These are phyloP conservation scores for Ophion ellenae DNA, from an alignment of 2,888 invertebrate species.

Conservation along the genomic window DNA sequence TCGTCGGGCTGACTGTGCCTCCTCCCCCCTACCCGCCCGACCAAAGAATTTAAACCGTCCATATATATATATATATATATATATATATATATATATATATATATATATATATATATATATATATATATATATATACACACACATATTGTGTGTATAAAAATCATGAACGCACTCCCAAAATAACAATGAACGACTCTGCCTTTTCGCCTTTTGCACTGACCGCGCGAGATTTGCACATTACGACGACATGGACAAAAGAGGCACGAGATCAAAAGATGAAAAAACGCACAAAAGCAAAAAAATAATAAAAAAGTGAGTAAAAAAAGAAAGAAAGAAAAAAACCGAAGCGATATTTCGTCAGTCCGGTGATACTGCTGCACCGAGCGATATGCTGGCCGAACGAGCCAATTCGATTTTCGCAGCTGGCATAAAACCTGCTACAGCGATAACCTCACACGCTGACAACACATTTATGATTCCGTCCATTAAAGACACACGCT, in stretches of 20 bases:
- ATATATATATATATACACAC: neutral
- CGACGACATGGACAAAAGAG: neutral
- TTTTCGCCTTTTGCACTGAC: neutral
- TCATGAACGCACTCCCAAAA: slow-evolving; percentile 12
- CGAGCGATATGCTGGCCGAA: neutral
- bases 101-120: neutral
- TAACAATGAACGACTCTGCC: slow-evolving; percentile 27
- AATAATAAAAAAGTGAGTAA: no score
- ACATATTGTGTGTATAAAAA: neutral
- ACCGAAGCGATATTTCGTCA: slow-evolving; percentile 17
- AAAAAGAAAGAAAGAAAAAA: neutral
- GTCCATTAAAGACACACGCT: neutral
- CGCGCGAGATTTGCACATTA: neutral
- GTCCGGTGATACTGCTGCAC: slow-evolving; percentile 36
- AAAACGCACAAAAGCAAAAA: neutral
- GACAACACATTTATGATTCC: no score
- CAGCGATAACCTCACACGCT: slow-evolving; percentile 25
- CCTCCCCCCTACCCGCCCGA: slow-evolving; percentile 50
- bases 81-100: slow-evolving; percentile 14
- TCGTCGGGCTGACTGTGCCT: slow-evolving; percentile 70
- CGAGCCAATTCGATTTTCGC: slow-evolving; percentile 15
- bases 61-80: slow-evolving; percentile 47
- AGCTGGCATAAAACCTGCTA: neutral
- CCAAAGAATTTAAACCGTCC: slow-evolving; percentile 30
- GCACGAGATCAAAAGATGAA: neutral